Conservation (phyloP, 1,140 invertebrate species). For the Drosophila watanabei region DNA sequence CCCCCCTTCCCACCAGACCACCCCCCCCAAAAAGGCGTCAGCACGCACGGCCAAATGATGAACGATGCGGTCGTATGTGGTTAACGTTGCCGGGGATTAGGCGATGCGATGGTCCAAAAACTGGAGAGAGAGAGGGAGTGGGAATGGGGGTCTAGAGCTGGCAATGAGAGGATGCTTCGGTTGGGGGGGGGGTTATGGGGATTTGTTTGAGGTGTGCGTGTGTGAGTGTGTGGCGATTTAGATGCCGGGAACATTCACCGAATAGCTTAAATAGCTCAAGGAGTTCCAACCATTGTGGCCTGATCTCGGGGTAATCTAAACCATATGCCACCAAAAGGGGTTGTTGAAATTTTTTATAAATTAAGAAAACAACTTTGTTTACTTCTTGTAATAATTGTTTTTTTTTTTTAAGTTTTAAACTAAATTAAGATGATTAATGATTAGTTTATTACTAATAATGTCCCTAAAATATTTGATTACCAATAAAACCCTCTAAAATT, state of each 20-base stretch:
- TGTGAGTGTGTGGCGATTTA: constrained; percentile 13
- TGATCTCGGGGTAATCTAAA: constrained; percentile 1
- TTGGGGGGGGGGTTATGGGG: constrained; percentile 25
- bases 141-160: background rate
- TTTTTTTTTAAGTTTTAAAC: background rate
- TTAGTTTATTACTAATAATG: background rate
- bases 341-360: background rate
- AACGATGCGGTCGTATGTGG: constrained; percentile 84
- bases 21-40: constrained; percentile 47
- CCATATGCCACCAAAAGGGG: background rate
- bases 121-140: constrained; percentile 10
- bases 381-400: background rate
- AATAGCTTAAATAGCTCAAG: constrained; percentile 50
- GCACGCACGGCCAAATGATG: constrained; percentile 78
- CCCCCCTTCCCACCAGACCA: background rate
- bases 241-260: constrained; percentile 19
- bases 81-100: constrained; percentile 66
- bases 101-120: constrained; percentile 21
- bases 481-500: background rate
- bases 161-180: constrained; percentile 6
- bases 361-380: background rate
- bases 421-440: background rate
- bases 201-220: constrained; percentile 32
- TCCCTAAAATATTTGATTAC: no score
- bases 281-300: constrained; percentile 23